Evolutionary conservation across 2,888 invertebrate genomes (phyloP), one percentile per base, ranked within the genome.

Genomic region (Orthonevra nobilis): DNA sequence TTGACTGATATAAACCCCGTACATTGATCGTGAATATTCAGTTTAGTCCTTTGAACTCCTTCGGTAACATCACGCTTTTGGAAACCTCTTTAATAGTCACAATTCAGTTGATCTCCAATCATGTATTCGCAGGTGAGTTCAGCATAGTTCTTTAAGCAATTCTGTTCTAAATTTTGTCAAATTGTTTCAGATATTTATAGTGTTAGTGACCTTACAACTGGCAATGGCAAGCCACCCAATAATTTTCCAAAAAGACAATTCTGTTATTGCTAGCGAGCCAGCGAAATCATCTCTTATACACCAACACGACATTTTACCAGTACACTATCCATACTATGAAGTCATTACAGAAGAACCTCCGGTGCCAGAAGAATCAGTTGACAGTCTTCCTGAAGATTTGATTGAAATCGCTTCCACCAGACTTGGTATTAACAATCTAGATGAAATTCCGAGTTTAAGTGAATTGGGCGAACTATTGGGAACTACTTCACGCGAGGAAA

Each of bases 381-480:
- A 83, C 7, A 84, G 83, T 20, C 85, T 86, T 74, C 87, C 87
- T 0, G 81, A 56, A 1, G 87, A 87, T 82, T 77, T 87, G 12
- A 64, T 87, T 0, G 74, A 86, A 28, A 83, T 87, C 2, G 86
- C 86, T 2, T 82, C 82, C 14, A 82, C 82, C 7, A 86, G 84
- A 56, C 72, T 87, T 26, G 87, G 86, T 2, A 63, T 87, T 0
- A 85, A 81, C 19, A 83, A 82, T n/a, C 19, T 81, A 1, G 83
- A 85, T 17, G 83, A 86, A 42, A 81, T 87, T 74, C 87, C 87
- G 0, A 85, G 82, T 42, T 61, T 87, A 9, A 83, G 81, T 30
- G 85, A 86, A 34, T 68, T 87, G 3, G 83, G 85, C 2, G 83
- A 84, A 50, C 66, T 86, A 19, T 73, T 87, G 42, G 87, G 87